phyloP scores from a whole-genome alignment of 1,140 invertebrate species.

The Pemphigus obesinymphae region DNA sequence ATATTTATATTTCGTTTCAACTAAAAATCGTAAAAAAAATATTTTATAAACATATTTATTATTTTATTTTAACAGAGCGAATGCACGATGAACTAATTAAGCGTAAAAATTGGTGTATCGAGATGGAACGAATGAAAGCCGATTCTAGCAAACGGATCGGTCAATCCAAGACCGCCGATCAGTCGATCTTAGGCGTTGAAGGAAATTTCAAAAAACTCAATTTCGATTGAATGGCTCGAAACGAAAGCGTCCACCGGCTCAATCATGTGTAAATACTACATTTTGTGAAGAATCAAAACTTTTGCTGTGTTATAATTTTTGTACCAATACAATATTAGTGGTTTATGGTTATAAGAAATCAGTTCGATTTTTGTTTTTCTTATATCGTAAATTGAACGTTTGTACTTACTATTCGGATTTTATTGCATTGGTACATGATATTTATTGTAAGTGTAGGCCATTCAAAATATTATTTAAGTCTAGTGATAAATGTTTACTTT shows the following conservation, averaged over 20 bases:
- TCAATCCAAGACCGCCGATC: background rate
- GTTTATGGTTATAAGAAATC: background rate
- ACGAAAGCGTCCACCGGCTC: too few relatives aligned
- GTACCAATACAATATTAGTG: background rate
- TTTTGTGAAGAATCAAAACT: background rate
- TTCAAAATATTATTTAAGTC: too few relatives aligned
- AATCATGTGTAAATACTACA: background rate
- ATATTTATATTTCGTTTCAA: too few relatives aligned
- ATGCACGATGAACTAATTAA: conserved; percentile 8
- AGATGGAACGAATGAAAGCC: background rate
- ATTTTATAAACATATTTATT: background rate
- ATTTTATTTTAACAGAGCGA: background rate
- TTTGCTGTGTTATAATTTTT: background rate
- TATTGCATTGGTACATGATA: too few relatives aligned
- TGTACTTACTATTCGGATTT: background rate
- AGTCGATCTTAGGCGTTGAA: conserved; percentile 15
- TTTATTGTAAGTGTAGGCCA: too few relatives aligned
- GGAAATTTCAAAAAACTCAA: conserved; percentile 22
- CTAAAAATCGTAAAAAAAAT: too few relatives aligned
- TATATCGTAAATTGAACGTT: background rate
- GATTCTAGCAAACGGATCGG: conserved; percentile 23
- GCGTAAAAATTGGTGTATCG: background rate
- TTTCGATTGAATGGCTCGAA: background rate
- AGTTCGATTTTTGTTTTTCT: background rate
- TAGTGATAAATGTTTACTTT: too few relatives aligned